phyloP scores from a whole-genome alignment of 2,888 invertebrate genomes.

The Mesodorylaimus sp. region DNA sequence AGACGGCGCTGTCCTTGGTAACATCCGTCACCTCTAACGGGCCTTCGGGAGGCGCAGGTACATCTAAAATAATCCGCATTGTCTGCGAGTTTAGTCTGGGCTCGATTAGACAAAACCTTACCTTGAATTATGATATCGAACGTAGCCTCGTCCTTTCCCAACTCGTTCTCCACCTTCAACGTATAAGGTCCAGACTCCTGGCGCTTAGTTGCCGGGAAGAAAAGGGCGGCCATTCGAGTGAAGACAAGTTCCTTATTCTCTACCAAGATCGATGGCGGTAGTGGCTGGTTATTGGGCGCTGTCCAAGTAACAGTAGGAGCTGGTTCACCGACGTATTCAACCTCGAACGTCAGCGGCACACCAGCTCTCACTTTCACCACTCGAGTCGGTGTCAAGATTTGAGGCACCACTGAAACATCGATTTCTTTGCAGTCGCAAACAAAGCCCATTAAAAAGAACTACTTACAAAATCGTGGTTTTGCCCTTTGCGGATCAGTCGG shows the following conservation, averaged over 20 bases:
- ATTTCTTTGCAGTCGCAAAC: too few relatives aligned
- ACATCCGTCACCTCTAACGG: constrained; percentile 85
- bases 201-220: constrained; percentile 72
- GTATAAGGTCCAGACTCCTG: constrained; percentile 75
- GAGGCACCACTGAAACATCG: constrained; percentile 67
- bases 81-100: neutral
- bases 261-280: constrained; percentile 39
- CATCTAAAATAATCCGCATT: constrained; percentile 43
- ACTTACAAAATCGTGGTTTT: constrained; percentile 22
- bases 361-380: constrained; percentile 76
- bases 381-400: constrained; percentile 73
- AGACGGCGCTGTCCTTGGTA: constrained; percentile 75
- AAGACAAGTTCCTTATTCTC: constrained; percentile 43
- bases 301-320: constrained; percentile 69
- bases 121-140: constrained; percentile 28
- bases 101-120: too few relatives aligned
- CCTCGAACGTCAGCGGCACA: constrained; percentile 69
- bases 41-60: constrained; percentile 68
- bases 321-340: constrained; percentile 76
- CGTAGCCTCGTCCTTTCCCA: constrained; percentile 52
- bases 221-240: constrained; percentile 49
- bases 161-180: constrained; percentile 67
- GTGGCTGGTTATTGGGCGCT: constrained; percentile 43
- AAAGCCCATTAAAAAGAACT: too few relatives aligned
- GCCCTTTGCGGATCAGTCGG: constrained; percentile 27